These are phyloP conservation scores for Otus sunia DNA, from an alignment of 2,113 vertebrate species.

Conservation along the genomic window DNA sequence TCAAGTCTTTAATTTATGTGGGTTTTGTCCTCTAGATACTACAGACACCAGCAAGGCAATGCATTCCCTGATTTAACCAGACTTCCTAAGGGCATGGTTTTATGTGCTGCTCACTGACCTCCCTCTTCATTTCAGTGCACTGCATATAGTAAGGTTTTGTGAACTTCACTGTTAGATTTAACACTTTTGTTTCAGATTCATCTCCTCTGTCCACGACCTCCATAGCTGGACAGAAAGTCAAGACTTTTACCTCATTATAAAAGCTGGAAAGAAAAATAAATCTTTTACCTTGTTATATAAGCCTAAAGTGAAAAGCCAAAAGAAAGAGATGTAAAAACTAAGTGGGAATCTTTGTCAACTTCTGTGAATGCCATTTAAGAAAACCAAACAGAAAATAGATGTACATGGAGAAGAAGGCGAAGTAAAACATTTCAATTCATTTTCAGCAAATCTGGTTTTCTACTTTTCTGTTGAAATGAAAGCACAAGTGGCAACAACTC, in stretches of 20 bases:
- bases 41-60: not conserved
- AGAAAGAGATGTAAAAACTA: not conserved
- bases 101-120: not conserved
- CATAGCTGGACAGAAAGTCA: not conserved
- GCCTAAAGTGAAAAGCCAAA: not conserved
- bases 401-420: not conserved
- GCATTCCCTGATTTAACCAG: not conserved
- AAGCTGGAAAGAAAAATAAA: not conserved
- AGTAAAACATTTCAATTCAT: slow-evolving; percentile 49
- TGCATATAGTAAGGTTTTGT: not conserved
- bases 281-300: not conserved
- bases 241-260: not conserved
- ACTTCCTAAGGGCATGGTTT: not conserved
- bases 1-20: not conserved
- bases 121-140: not conserved
- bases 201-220: not conserved
- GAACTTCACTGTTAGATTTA: not conserved
- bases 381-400: slow-evolving; percentile 18
- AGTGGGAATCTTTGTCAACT: slow-evolving; percentile 31
- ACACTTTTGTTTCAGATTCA: not conserved
- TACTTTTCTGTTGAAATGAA: slow-evolving; percentile 53
- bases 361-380: slow-evolving; percentile 33
- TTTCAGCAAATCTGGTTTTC: slow-evolving; percentile 58
- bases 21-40: not conserved
- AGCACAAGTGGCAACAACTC: slow-evolving; percentile 57